Evolutionary conservation across 2,888 invertebrate species (phyloP), one percentile per base, ranked within the genome.

Genomic region (Petrolisthes cinctipes): DNA sequence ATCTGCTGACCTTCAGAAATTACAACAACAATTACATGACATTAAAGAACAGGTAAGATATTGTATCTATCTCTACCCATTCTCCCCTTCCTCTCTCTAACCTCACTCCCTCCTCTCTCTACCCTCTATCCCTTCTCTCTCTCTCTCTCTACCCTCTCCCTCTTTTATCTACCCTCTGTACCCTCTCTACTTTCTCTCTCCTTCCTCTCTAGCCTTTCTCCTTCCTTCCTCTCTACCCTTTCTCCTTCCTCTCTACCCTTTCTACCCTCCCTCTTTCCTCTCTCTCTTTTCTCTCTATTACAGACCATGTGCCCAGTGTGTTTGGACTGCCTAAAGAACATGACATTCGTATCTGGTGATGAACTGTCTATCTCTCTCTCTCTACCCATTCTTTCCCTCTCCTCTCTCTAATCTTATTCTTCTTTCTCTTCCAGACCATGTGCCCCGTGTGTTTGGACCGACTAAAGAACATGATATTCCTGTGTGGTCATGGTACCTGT

Each of bases 231-330:
- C 99, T 93, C 99, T 17, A 66, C 17, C 66, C 17, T 66, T 1
- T 1, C 66, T 14, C 1, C 11, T 17, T 17, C 3, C 66, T 14
- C 17, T 11, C 66, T 66, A 17, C 17, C 14, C 66, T 66, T 14
- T 17, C 11, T 66, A 14, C 66, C 66, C 66, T 14, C 17, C 17
- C 17, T 14, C 14, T 66, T 66, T 66, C 14, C 66, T 14, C n/a
- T 53, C 56, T 23, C 6, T 56, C 9, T 53, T 78, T 83, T n/a
- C 79, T 56, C 53, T 81, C 68, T 51, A 61, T 73, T 94, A 5
- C 95, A 99, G 98, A 99, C 98, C 1, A 98, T 98, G 96, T 99
- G 99, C 92, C 99, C 99, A 5, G 98, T 99, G 91, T 99, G 99
- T 93, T 94, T 99, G 94, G 99, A 99, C 94, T 96, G 98, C 61